Evolutionary conservation across 2,113 vertebrate species (phyloP), one percentile per base, ranked within the genome.

Genomic region (Patagioenas fasciata): DNA sequence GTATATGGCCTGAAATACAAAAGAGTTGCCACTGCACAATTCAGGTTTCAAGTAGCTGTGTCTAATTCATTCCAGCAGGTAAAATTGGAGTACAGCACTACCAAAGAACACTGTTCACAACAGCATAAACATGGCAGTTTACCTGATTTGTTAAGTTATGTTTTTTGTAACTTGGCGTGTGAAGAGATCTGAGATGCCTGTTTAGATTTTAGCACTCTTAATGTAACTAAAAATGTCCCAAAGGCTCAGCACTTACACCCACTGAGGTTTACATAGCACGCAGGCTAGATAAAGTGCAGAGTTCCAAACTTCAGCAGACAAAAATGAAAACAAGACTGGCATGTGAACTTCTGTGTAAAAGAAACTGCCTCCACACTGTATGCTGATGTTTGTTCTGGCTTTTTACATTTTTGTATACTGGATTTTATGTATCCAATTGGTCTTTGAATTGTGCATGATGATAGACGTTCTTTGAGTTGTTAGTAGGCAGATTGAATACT

Each of bases 301-400:
- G 17, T 34, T 92, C 50, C 73, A 66, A 66, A 56, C 82, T 73
- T 28, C 40, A 36, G 24, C 38, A 23, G 58, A 44, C 28, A 26
- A 26, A 53, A 69, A 77, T 15, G 23, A 4, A 34, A 77, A 47
- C 36, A 69, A 62, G 40, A 13, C 24, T 80, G 54, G 24, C 5
- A 0, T 36, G 38, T 57, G 69, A 91, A 78, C 26, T 71, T 66
- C 65, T 53, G 31, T 11, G 72, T 36, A 81, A 61, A 69, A 71
- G 78, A 67, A 91, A 25, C 74, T 87, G 88, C 74, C 86, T 80
- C 78, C 50, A 15, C 25, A 1, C 60, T 54, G 5, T 48, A 4
- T 36, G 36, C 72, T 93, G 80, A 32, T 71, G 72, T 92, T 93
- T 84, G 16, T 96, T 92, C 78, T 87, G 60, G 66, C n/a, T 53